Evolutionary conservation across 37 sponge, comb jelly and placozoan species (phyloP).

Genomic region (Chondrosia reniformis): DNA sequence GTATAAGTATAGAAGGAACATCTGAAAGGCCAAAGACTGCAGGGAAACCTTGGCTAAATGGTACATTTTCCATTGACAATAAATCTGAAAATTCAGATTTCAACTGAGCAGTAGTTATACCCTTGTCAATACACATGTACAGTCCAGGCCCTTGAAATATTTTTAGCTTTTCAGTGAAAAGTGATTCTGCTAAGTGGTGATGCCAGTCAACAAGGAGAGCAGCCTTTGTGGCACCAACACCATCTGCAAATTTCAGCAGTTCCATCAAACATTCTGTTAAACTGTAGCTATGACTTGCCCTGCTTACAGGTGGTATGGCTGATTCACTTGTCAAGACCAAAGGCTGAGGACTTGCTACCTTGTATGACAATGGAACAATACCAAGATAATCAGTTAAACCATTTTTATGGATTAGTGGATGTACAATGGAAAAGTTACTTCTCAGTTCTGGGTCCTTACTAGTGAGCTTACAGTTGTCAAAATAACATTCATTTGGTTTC

Average conservation of each 20-base stretch:
- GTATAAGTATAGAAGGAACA: slow-evolving; percentile 2
- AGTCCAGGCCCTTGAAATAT: neutral
- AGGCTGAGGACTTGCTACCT: neutral
- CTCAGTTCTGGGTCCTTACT: neutral
- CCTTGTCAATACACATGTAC: neutral
- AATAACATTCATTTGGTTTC: slow-evolving; percentile 30
- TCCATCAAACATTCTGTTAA: too few species aligned
- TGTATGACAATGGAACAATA: neutral
- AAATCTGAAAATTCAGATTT: too few species aligned
- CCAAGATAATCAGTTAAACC: neutral
- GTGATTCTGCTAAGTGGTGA: neutral
- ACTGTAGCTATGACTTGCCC: too few species aligned
- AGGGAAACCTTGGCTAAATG: neutral
- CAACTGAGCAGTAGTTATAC: too few species aligned
- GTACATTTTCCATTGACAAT: too few species aligned
- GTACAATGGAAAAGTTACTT: neutral
- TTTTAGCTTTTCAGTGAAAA: slow-evolving; percentile 1
- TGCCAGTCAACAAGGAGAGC: slow-evolving; percentile 16
- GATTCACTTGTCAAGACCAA: neutral
- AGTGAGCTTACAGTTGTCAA: slow-evolving; percentile 47
- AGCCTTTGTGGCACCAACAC: slow-evolving; percentile 17
- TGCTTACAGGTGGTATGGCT: neutral
- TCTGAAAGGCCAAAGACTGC: neutral
- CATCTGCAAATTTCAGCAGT: neutral
- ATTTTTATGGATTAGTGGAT: neutral